Conservation (phyloP, 2,113 vertebrate genomes). For the Emydura subglobosa region DNA sequence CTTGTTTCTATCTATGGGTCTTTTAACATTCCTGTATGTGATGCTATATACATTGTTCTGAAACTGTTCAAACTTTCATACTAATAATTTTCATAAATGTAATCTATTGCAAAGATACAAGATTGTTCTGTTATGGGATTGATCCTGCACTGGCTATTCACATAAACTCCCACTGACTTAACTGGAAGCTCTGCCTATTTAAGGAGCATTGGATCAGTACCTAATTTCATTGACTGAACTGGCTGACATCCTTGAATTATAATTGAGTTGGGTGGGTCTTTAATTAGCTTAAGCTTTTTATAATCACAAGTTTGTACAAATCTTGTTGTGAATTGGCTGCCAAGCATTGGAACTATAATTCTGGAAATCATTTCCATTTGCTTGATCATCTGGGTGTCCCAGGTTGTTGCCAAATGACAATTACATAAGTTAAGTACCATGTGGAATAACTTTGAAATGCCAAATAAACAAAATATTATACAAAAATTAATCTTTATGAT, state of each 20-base stretch:
- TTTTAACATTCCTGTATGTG: background rate
- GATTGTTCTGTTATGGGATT: background rate
- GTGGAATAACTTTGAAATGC: background rate
- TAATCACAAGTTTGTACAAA: background rate
- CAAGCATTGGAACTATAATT: background rate
- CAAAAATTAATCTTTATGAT: background rate
- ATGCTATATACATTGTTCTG: background rate
- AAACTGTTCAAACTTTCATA: background rate
- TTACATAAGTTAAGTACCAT: background rate
- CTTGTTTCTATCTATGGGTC: background rate
- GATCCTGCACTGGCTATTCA: background rate
- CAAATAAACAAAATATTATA: accelerated
- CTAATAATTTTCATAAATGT: background rate
- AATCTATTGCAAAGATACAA: background rate
- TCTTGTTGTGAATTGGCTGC: background rate
- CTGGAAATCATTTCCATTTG: background rate
- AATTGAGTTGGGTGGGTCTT: background rate
- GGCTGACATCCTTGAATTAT: background rate
- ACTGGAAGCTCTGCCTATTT: background rate
- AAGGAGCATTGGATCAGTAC: background rate
- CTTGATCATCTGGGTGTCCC: background rate
- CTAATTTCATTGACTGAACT: background rate
- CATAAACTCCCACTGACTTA: background rate
- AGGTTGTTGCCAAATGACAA: background rate
- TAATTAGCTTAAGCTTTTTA: background rate